Base-by-base conservation (phyloP, 1,140 invertebrate genomes). In the Hermetia illucens region DNA sequence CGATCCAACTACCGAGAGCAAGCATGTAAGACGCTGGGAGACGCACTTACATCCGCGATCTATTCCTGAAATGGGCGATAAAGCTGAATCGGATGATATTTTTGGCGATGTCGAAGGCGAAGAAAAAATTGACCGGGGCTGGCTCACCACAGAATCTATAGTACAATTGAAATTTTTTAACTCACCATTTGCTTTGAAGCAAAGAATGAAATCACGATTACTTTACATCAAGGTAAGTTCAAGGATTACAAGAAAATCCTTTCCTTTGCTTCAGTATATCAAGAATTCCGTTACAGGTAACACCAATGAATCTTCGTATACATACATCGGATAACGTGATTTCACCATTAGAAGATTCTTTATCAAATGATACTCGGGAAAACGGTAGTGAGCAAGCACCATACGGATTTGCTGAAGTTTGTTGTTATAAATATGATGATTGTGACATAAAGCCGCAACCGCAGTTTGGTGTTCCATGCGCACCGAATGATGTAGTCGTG, bases 81-180 rank as follows among this genome's bases (percentile, higher is more conserved):
- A 42, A 24, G 39, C 53, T 35, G 56, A 55, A 8, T 54, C 60
- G 41, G 47, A 55, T 3, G 70, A 76, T 20, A 65, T 62, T 21
- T 83, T 82, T 63, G 80, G 84, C 13, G 65, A 68, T 43, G 69
- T 71, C 56, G 70, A 75, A 52, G 68, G 71, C 15, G 62, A 64
- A 25, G 63, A 66, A 20, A 74, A 71, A 44, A 64, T 88, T 9
- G 79, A 83, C 49, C 71, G 72, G 35, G 90, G 90, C 1, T 95
- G 90, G 90, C 62, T 95, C 1, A 90, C 79, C 18, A 71, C 76
- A 40, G 86, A 93, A 58, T 81, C 79, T 21, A 68, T 88, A 34
- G 70, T 94, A 33, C 88, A 94, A 58, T 74, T 95, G 32, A 87
- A 90, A 58, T 68, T 93, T 49, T 79, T 78, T 49, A 79, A 82